Percentiles rank a stretch among this genome's conserved stretches.
Conservation (phyloP, 1,140 invertebrate genomes). For the Sminthurides bifidus region DNA sequence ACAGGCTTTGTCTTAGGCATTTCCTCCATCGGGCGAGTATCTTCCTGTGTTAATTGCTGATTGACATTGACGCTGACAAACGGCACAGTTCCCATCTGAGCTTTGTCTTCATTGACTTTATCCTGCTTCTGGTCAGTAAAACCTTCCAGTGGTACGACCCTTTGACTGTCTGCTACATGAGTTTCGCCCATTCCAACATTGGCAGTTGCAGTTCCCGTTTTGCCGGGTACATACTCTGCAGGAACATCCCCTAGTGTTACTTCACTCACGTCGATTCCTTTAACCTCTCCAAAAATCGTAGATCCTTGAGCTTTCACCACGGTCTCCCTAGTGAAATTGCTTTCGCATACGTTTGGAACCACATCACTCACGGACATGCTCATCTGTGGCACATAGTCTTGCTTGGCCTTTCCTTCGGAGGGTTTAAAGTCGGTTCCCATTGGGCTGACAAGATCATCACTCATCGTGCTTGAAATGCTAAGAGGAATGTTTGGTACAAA, state of each 20-base stretch:
- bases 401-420: neutral
- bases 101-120: neutral
- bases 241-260: neutral
- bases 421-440: constrained; percentile 1
- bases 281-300: neutral
- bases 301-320: neutral
- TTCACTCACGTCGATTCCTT: neutral
- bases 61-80: neutral
- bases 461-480: neutral
- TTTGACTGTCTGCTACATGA: neutral
- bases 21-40: neutral
- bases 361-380: neutral
- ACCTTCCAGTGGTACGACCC: neutral
- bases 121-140: neutral
- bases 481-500: neutral
- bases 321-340: neutral
- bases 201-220: neutral
- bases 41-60: neutral
- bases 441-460: neutral
- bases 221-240: neutral
- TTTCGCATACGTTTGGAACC: neutral
- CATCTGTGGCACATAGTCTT: neutral
- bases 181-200: neutral
- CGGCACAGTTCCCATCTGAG: neutral
- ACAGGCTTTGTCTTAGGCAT: neutral